Conservation (phyloP, 2,888 invertebrate genomes). For the Merodon equestris region DNA sequence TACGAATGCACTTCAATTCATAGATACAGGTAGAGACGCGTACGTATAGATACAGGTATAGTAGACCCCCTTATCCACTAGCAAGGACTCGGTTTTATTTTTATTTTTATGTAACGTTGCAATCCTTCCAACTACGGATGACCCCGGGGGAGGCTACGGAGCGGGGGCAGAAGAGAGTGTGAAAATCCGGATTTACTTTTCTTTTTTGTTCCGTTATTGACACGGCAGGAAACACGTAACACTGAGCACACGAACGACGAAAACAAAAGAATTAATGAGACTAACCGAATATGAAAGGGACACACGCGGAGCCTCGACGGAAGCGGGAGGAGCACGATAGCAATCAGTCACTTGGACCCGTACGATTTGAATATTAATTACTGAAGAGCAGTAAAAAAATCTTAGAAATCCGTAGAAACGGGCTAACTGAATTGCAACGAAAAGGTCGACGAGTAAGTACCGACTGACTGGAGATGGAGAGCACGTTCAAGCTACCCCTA, state of each 20-base stretch:
- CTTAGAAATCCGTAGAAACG: slow-evolving; percentile 39
- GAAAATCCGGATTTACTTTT: slow-evolving; percentile 40
- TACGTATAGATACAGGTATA: too few relatives aligned
- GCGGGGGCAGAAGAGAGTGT: slow-evolving; percentile 17
- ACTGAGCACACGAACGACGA: too few relatives aligned
- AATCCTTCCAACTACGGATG: too few relatives aligned
- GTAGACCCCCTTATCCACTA: too few relatives aligned
- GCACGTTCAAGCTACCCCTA: slow-evolving; percentile 21
- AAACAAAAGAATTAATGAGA: too few relatives aligned
- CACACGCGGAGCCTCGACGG: too few relatives aligned
- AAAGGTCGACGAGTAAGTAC: slow-evolving; percentile 54
- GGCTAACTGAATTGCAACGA: slow-evolving; percentile 44
- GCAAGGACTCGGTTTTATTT: slow-evolving; percentile 51
- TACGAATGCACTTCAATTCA: slow-evolving; percentile 26
- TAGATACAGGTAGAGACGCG: slow-evolving; percentile 3
- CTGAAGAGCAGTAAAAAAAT: slow-evolving; percentile 37
- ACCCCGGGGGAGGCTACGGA: too few relatives aligned
- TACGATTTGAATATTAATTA: slow-evolving; percentile 3
- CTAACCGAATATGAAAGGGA: too few relatives aligned
- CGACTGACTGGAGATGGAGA: slow-evolving; percentile 39
- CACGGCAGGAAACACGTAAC: slow-evolving; percentile 2
- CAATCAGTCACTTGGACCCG: too few relatives aligned
- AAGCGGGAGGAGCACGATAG: too few relatives aligned
- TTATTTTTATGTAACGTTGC: slow-evolving; percentile 1
- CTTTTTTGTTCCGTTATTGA: slow-evolving; percentile 26